Conservation (phyloP, 2,113 vertebrate species). For the Vidua macroura region DNA sequence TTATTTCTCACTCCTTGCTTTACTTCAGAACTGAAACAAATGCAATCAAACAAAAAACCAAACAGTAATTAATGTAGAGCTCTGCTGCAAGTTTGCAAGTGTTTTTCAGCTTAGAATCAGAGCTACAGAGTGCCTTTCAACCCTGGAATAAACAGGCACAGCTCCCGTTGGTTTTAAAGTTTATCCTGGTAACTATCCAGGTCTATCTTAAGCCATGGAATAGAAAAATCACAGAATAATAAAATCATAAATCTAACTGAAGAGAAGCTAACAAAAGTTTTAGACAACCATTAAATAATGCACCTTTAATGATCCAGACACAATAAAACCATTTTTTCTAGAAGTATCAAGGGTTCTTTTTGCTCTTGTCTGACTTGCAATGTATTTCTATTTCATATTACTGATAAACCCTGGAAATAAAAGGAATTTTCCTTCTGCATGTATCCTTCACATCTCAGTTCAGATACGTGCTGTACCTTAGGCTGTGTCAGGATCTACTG, state of each 20-base stretch:
- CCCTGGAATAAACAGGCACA: not conserved
- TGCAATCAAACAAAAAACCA: not conserved
- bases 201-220: not conserved
- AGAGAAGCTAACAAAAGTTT: slow-evolving; percentile 1
- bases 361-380: slow-evolving; percentile 22
- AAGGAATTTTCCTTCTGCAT: not conserved
- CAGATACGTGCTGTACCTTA: slow-evolving; percentile 35
- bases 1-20: not conserved
- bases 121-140: not conserved
- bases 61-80: not conserved
- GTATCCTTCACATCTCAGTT: slow-evolving; percentile 18
- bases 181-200: slow-evolving; percentile 30
- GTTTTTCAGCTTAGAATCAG: not conserved
- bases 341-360: slow-evolving; percentile 5
- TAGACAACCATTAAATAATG: not conserved
- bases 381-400: slow-evolving; percentile 14
- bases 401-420: slow-evolving; percentile 5
- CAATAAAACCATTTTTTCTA: not conserved
- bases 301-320: not conserved
- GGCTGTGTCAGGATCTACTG: slow-evolving; percentile 12
- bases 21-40: not conserved
- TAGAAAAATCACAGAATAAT: not conserved
- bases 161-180: not conserved
- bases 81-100: not conserved
- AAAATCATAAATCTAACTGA: not conserved